Conservation (phyloP, 2,797 vertebrate species). For the Potorous gilbertii region DNA sequence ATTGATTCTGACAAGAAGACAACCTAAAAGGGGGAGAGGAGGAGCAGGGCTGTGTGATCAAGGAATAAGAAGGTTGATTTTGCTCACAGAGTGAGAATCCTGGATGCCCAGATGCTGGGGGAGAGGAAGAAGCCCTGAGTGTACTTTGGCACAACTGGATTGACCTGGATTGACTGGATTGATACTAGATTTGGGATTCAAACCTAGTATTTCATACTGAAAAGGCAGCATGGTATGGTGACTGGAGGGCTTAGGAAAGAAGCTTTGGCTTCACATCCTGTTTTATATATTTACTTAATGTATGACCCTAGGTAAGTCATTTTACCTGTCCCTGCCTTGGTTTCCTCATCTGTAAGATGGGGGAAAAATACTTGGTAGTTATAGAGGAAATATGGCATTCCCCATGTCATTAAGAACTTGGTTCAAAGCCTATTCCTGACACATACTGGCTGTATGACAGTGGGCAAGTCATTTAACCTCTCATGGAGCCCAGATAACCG, state of each 20-base stretch:
- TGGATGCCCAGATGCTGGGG: neutral
- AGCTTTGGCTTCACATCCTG: neutral
- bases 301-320: neutral
- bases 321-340: neutral
- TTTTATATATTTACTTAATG: neutral
- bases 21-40: neutral
- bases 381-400: no score
- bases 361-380: neutral
- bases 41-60: neutral
- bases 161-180: no score
- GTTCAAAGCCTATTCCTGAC: no score
- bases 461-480: no score
- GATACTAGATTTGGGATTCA: no score
- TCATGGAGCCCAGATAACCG: no score
- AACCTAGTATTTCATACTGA: neutral
- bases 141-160: neutral
- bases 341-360: neutral
- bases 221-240: neutral
- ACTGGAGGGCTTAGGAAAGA: neutral
- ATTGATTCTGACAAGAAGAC: conserved; percentile 22
- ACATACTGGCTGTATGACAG: no score
- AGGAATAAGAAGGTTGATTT: neutral
- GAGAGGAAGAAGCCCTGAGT: neutral
- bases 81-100: neutral
- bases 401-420: neutral